Evolutionary conservation across 1,140 invertebrate genomes (phyloP), one percentile per base, ranked within the genome.

Genomic region (Epicauta chinensis): DNA sequence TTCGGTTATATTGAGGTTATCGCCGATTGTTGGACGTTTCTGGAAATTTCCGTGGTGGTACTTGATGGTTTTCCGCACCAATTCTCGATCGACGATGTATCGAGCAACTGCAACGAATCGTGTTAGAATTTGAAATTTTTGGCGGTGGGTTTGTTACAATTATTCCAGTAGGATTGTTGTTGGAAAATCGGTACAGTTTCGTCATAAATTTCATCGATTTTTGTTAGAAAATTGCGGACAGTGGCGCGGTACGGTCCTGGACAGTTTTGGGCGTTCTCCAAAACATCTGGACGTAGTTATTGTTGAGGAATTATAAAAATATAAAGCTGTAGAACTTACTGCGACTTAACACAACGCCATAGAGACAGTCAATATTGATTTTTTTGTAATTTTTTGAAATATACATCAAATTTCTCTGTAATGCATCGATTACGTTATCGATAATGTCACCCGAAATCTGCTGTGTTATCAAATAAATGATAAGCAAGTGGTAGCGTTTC

Each of bases 331-430:
- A n/a, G n/a, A n/a, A 16, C 43, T 39, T 53, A 62, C 58, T 55
- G 44, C 46, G 39, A 9, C 44, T 51, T 17, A 62, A 42, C 15
- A 51, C 55, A 5, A 62, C 55, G 17, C 61, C 61, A 39, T 60
- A 38, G 13, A 55, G 31, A 55, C 61, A 62, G 41, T 62, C 61
- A 9, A 55, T 53, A 41, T 56, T 62, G 38, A 53, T 47, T 37
- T 40, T 31, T 12, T 60, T 13, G 3, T 53, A 30, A 38, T 62
- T 45, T 35, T 30, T 15, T 2, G 55, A 36, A 5, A 62, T 47
- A 51, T 62, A 62, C 29, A 54, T 51, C 36, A 62, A 35, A 30
- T 35, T 23, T 7, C 2, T 23, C 4, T 23, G 4, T 23, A 23
- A 23, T 5, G 23, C 23, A 23, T 1, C 7, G 23, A 23, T 23